A percentile compares a stretch with the other conserved stretches of the same genome.
phyloP scores from a whole-genome alignment of 2,888 invertebrate species.

The Anoplius nigerrimus region DNA sequence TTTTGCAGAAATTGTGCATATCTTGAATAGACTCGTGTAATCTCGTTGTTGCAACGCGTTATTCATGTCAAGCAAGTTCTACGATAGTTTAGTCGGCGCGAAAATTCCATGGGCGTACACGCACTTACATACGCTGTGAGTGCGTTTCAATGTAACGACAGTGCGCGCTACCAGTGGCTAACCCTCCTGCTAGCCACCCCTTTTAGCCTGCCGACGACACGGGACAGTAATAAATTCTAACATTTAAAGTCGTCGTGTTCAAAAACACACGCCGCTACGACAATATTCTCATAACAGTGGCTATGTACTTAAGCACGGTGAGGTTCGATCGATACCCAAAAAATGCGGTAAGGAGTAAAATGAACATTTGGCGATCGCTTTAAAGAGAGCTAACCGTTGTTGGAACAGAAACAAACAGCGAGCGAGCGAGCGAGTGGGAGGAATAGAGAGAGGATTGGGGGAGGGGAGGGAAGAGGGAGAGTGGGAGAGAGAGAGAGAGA shows the following conservation, averaged over 20 bases:
- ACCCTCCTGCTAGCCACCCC: slow-evolving; percentile 5
- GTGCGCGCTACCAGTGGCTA: neutral
- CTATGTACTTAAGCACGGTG: neutral
- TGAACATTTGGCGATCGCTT: too few relatives aligned
- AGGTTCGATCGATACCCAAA: neutral
- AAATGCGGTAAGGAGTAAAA: neutral
- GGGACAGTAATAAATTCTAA: slow-evolving; percentile 47
- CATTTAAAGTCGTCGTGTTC: slow-evolving; percentile 39
- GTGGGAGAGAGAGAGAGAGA: slow-evolving; percentile 15
- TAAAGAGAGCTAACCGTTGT: too few relatives aligned
- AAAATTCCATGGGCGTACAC: too few relatives aligned
- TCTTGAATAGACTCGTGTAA: too few relatives aligned
- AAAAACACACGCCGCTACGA: slow-evolving; percentile 29
- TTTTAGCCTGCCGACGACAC: slow-evolving; percentile 5
- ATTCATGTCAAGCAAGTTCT: too few relatives aligned
- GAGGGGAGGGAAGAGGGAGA: slow-evolving; percentile 24
- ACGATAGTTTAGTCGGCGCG: too few relatives aligned
- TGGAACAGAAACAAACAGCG: neutral
- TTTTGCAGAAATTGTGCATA: too few relatives aligned
- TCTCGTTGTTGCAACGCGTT: too few relatives aligned
- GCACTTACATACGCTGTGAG: slow-evolving; percentile 27
- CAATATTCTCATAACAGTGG: slow-evolving; percentile 22
- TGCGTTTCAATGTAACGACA: slow-evolving; percentile 52
- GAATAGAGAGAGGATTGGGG: neutral
- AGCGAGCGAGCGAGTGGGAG: neutral